These are phyloP conservation scores for Cebuella pygmaea DNA, from an alignment of 2,797 vertebrate genomes.

Conservation along the genomic window DNA sequence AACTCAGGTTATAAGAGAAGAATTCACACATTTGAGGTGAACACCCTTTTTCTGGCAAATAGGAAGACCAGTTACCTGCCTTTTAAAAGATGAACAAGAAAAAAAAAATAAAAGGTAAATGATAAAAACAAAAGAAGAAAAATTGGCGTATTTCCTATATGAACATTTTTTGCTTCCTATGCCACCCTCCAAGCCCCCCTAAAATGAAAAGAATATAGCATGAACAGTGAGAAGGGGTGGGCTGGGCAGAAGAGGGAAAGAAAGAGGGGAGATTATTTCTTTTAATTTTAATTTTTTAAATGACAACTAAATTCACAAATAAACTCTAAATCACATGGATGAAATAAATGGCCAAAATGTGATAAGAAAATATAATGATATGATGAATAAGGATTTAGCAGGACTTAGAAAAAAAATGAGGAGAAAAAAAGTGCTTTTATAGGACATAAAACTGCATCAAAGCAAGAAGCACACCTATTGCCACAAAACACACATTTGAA, in stretches of 20 bases:
- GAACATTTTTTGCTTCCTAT: neutral
- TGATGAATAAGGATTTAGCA: neutral
- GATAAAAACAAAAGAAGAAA: neutral
- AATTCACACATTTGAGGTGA: neutral
- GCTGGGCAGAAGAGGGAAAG: too few species aligned
- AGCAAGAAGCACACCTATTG: neutral
- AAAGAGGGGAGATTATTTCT: neutral
- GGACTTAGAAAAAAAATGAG: neutral
- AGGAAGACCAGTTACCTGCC: neutral
- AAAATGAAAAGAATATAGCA: neutral
- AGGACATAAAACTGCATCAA: neutral
- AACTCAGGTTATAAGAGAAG: neutral
- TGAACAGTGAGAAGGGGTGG: neutral
- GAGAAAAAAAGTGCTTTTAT: neutral
- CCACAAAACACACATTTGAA: neutral
- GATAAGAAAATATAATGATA: neutral
- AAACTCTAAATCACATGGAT: neutral
- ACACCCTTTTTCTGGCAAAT: neutral
- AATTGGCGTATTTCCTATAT: neutral
- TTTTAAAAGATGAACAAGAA: neutral
- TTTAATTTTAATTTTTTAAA: neutral
- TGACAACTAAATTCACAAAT: neutral
- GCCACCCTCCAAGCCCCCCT: fast-evolving
- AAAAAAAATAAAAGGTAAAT: neutral
- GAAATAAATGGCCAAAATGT: neutral